Evolutionary conservation across 1,140 invertebrate species (phyloP), one percentile per base, ranked within the genome.

Genomic region (Caenorhabditis inopinata): DNA sequence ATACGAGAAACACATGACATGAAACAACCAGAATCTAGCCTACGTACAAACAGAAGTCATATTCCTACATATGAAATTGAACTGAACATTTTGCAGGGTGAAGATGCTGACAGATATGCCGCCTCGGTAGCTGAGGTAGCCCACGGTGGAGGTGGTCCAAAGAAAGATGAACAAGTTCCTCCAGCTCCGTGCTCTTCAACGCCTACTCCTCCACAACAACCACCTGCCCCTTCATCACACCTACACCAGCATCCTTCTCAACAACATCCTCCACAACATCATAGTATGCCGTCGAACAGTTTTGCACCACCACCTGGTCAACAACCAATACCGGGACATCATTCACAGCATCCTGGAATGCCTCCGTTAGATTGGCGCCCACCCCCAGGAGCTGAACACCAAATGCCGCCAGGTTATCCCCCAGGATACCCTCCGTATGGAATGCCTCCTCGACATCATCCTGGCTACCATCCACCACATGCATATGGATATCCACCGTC

Each of bases 71-170:
- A 49, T 18, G 48, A 45, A 23, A 76, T n/a, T 29, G 4, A 47
- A 42, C 29, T 23, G 11, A n/a, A 35, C 32, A 48, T 42, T 42
- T 42, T 42, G 14, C 58, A 68, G 58, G 58, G 58, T 21, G 58
- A 68, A 68, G 58, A 68, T 68, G 58, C 58, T 7, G 78, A 81
- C 74, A 81, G 29, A 18, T 81, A 81, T 29, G 79, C 79, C 1
- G 79, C 79, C 27, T 74, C 79, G 4, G 79, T 73, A 49, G 74
- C 68, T 21, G 74, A 68, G 18, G 79, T 81, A 16, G 79, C 79
- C 7, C 58, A 68, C 6, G 79, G 79, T 9, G 74, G 58, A 23
- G 79, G 79, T 35, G 53, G 48, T 23, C 32, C 27, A 11, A 68
- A 29, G 18, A 45, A 38, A n/a, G 23, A 49, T 14, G 27, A 38